phyloP scores from a whole-genome alignment of 53 echinoderm and acorn worm species.

The Actinopyga echinites region DNA sequence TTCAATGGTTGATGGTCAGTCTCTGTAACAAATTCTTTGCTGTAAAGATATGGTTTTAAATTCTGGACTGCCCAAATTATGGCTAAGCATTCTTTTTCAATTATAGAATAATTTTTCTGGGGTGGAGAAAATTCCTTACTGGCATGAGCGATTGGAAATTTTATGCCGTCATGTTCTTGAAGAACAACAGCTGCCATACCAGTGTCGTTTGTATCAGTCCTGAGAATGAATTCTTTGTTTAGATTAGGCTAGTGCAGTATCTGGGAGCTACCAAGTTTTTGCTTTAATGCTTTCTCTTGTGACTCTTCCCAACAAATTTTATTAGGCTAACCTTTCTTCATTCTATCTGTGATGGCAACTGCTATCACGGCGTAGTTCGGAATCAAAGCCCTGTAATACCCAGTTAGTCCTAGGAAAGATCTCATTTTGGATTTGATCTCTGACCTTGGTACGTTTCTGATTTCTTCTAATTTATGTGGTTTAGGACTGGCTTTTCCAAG shows the following conservation, averaged over 20 bases:
- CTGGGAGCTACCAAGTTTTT: background rate
- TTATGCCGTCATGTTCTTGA: background rate
- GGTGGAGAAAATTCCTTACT: background rate
- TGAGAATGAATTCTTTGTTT: background rate
- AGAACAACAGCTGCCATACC: background rate
- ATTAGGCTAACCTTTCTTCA: conserved; percentile 32
- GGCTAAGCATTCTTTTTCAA: background rate
- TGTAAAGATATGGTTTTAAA: conserved; percentile 35
- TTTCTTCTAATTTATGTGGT: background rate
- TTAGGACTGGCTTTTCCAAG: background rate
- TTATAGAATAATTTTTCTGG: background rate
- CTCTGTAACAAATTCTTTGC: background rate
- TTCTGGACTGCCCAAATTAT: conserved; percentile 47
- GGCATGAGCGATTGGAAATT: background rate
- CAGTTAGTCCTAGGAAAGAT: conserved; percentile 42
- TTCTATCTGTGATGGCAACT: conserved; percentile 32
- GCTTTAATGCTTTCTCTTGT: background rate
- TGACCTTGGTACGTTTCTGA: conserved; percentile 27
- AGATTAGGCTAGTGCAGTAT: background rate
- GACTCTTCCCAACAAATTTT: conserved; percentile 24
- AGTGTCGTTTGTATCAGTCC: background rate
- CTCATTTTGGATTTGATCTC: conserved; percentile 40
- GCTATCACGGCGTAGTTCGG: conserved; percentile 42
- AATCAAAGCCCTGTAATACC: conserved; percentile 38
- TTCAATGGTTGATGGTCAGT: background rate